Evolutionary conservation across 1,140 invertebrate genomes (phyloP).

Genomic region (Orchestia grillus): DNA sequence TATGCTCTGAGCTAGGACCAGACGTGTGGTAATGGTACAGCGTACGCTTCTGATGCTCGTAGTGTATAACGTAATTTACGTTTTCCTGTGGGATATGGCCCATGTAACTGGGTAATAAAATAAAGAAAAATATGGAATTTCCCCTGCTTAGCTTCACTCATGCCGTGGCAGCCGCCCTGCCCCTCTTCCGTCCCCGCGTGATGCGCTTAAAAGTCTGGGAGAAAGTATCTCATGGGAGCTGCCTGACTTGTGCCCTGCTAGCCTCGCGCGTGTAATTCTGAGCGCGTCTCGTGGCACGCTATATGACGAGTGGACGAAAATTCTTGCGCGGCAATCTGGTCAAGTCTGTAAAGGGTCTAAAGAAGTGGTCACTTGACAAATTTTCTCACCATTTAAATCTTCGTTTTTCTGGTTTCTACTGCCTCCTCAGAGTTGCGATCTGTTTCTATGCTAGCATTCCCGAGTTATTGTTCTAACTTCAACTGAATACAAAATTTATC

Average conservation of each 20-base stretch:
- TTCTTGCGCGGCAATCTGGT: no score
- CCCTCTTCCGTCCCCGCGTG: background rate
- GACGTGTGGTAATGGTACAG: background rate
- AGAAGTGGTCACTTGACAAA: no score
- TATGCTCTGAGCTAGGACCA: background rate
- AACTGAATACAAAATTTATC: no score
- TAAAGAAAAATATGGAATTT: background rate
- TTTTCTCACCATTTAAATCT: background rate
- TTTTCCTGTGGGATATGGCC: background rate
- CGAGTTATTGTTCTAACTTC: no score
- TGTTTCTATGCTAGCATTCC: background rate
- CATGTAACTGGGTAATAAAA: background rate
- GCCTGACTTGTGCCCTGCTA: background rate
- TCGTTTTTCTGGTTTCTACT: background rate
- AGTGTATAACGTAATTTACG: background rate
- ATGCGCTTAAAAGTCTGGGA: background rate
- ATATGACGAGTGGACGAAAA: background rate
- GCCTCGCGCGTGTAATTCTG: background rate
- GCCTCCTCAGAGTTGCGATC: background rate
- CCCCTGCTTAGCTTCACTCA: no score
- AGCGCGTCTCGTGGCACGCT: background rate
- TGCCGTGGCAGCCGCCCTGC: background rate
- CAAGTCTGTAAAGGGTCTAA: no score
- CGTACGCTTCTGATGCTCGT: background rate
- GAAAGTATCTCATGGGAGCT: background rate